Evolutionary conservation across 2,113 vertebrate species (phyloP), one percentile per base, ranked within the genome.

Genomic region (Cichladusa arquata): DNA sequence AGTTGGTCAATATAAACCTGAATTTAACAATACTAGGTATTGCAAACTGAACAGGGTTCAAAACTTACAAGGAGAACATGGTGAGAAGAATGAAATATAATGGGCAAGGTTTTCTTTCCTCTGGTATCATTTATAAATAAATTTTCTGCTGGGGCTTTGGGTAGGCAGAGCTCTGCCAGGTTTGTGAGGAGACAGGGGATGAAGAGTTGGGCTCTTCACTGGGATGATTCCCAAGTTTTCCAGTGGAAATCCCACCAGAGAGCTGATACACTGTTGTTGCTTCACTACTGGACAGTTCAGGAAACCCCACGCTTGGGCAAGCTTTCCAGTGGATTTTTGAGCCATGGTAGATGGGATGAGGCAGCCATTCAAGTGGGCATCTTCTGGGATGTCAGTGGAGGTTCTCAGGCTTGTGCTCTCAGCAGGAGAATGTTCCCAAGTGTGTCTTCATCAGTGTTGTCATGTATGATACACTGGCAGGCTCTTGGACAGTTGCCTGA

Each of bases 11-110:
- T 19, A 36, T 0, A 67, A 60, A 47, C 29, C 9, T n/a, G 38
- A 45, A 61, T 70, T 33, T 47, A 62, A 56, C 20, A 53, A 36
- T 19, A 34, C 38, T 5, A 5, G 14, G 16, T 40, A 9, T 6
- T 9, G 38, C 25, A 25, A 9, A 12, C 11, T 12, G 74, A 81
- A 48, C 1, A 13, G 9, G 31, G 31, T 5, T 48, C 36, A 26
- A 4, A 7, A 9, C 19, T 18, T 18, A 29, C 2, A 31, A 5
- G n/a, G 28, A 50, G 25, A 26, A 36, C 16, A 8, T 0, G 1
- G n/a, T 34, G 19, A 70, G 19, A n/a, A 58, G 19, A 22, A 9
- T 18, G 54, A 65, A 77, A 42, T 28, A 34, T 17, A 42, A 18
- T 0, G 2, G 13, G n/a, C n/a, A 86, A 73, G 5, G 15, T 11